These are phyloP conservation scores for Allacma fusca DNA, from an alignment of 2,888 invertebrate genomes.

Conservation along the genomic window DNA sequence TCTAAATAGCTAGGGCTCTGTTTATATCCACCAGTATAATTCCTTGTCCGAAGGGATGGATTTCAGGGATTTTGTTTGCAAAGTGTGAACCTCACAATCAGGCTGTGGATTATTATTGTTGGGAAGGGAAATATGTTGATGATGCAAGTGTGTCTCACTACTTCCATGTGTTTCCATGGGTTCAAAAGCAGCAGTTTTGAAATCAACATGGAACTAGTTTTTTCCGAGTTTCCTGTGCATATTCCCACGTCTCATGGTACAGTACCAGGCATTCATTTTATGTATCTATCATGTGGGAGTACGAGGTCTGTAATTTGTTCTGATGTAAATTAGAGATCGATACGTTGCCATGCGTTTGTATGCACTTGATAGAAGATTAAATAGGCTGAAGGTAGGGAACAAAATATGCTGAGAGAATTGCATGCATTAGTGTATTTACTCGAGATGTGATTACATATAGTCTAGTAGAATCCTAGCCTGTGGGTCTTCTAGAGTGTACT, in stretches of 20 bases:
- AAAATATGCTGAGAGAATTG: not conserved
- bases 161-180: not conserved
- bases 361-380: not conserved
- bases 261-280: too few relatives aligned
- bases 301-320: not conserved
- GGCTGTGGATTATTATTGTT: conserved; percentile 14
- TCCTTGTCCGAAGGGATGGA: not conserved
- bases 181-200: too few relatives aligned
- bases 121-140: not conserved
- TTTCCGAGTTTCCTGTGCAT: too few relatives aligned
- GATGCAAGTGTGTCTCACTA: not conserved
- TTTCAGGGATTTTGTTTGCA: conserved; percentile 25
- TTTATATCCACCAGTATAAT: not conserved
- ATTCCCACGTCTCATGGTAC: too few relatives aligned
- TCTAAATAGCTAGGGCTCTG: not conserved
- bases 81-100: conserved; percentile 25
- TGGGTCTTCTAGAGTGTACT: too few relatives aligned
- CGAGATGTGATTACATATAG: too few relatives aligned
- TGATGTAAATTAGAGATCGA: conserved; percentile 32
- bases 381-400: not conserved
- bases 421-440: too few relatives aligned
- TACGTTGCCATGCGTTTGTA: conserved; percentile 9
- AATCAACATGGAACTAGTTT: too few relatives aligned
- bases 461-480: too few relatives aligned
- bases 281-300: not conserved